Evolutionary conservation across 37 sponge, comb jelly and placozoan genomes (phyloP).

Genomic region (Beroe forskalii): DNA sequence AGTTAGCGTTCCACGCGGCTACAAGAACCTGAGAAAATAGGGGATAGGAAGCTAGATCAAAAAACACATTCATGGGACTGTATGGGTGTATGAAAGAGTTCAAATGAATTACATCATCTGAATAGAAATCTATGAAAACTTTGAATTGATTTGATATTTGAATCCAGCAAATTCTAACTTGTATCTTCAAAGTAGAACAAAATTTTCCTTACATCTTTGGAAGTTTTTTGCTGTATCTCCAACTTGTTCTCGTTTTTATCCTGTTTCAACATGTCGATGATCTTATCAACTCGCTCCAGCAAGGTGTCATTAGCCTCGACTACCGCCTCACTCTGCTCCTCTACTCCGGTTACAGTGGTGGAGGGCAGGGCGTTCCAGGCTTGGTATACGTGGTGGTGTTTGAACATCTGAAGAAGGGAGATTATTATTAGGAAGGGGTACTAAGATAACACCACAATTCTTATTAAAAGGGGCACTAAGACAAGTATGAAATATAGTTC

Average conservation of each 20-base stretch:
- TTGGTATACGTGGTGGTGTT: slow-evolving; percentile 65
- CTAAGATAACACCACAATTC: not conserved
- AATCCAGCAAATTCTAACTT: too few species aligned
- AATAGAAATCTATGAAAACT: too few species aligned
- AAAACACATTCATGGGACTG: not conserved
- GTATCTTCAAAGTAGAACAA: too few species aligned
- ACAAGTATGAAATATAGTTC: too few species aligned
- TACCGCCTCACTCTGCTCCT: slow-evolving; percentile 80
- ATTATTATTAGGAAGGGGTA: not conserved
- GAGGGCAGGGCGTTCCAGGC: slow-evolving; percentile 44
- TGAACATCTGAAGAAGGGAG: slow-evolving; percentile 49
- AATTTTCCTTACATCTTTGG: not conserved
- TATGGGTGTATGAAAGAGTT: slow-evolving; percentile 18
- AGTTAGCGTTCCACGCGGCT: slow-evolving; percentile 79
- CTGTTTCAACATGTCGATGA: slow-evolving; percentile 66
- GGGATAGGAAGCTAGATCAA: not conserved
- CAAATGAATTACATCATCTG: too few species aligned
- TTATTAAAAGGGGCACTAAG: too few species aligned
- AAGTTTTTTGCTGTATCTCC: slow-evolving; percentile 10
- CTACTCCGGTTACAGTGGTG: slow-evolving; percentile 68
- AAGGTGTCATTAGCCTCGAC: slow-evolving; percentile 86
- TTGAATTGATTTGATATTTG: too few species aligned
- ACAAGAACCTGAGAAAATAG: slow-evolving; percentile 54
- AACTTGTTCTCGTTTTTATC: slow-evolving; percentile 42
- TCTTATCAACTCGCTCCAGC: slow-evolving; percentile 81